Conservation (phyloP, 1,140 invertebrate genomes). For the Eurytemora carolleeae region DNA sequence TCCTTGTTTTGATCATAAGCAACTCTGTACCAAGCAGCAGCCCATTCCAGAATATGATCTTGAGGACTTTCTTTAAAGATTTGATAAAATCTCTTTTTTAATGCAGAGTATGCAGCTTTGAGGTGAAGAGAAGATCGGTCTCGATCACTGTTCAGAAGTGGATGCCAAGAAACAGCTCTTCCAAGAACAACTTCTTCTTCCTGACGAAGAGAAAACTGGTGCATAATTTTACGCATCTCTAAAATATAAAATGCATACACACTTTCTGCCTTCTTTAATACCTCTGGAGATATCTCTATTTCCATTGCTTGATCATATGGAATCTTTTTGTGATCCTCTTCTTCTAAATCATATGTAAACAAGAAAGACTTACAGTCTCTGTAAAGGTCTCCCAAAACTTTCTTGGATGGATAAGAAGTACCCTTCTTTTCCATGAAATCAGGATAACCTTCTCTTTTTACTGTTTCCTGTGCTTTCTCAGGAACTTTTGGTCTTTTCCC, state of each 20-base stretch:
- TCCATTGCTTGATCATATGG: background rate
- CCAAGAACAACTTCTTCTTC: background rate
- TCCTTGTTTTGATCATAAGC: background rate
- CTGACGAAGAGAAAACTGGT: background rate
- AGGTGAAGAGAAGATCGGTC: background rate
- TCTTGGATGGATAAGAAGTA: background rate
- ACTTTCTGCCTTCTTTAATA: background rate
- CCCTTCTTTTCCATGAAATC: background rate
- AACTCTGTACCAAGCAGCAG: background rate
- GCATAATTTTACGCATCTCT: background rate
- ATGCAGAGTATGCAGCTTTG: too few relatives aligned
- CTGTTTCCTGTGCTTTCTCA: background rate
- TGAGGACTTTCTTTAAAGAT: background rate
- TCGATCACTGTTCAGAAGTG: background rate
- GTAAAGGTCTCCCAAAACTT: background rate
- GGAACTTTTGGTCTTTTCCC: background rate
- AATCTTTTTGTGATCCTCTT: background rate
- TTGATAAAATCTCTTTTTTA: too few relatives aligned
- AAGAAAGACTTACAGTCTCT: background rate
- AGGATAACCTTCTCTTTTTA: background rate
- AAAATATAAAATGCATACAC: background rate
- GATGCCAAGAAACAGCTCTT: background rate
- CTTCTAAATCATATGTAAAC: background rate
- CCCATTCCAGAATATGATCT: background rate
- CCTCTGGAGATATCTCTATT: background rate